These are phyloP conservation scores for Monodelphis domestica DNA, from an alignment of 2,797 vertebrate genomes.

Conservation along the genomic window DNA sequence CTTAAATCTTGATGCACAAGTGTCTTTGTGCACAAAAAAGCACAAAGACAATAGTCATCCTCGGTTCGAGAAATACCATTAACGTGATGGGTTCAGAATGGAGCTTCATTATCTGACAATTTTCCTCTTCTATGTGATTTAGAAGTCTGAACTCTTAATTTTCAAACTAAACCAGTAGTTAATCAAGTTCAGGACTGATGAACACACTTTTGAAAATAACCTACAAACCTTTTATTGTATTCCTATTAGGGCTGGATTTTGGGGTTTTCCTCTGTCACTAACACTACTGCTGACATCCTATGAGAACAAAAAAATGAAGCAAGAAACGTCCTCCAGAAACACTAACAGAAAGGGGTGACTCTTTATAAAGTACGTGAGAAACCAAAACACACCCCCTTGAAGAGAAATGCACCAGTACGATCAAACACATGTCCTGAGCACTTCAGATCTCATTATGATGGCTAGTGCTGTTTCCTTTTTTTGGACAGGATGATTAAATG, in stretches of 20 bases:
- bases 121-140: background rate
- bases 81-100: background rate
- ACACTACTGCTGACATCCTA: background rate
- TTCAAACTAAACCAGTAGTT: background rate
- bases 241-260: background rate
- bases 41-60: too few relatives aligned
- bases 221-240: background rate
- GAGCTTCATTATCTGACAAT: background rate
- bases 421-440: background rate
- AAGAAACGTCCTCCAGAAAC: background rate
- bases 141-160: background rate
- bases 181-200: background rate
- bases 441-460: background rate
- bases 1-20: too few relatives aligned
- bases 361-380: background rate
- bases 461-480: background rate
- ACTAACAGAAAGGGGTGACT: background rate
- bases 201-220: background rate
- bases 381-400: background rate
- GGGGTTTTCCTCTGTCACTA: background rate
- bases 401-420: background rate
- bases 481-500: background rate
- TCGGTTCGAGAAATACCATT: too few relatives aligned
- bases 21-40: too few relatives aligned
- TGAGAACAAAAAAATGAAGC: background rate